These are phyloP conservation scores for Crotalus tigris DNA, from an alignment of 2,113 vertebrate species.

Conservation along the genomic window DNA sequence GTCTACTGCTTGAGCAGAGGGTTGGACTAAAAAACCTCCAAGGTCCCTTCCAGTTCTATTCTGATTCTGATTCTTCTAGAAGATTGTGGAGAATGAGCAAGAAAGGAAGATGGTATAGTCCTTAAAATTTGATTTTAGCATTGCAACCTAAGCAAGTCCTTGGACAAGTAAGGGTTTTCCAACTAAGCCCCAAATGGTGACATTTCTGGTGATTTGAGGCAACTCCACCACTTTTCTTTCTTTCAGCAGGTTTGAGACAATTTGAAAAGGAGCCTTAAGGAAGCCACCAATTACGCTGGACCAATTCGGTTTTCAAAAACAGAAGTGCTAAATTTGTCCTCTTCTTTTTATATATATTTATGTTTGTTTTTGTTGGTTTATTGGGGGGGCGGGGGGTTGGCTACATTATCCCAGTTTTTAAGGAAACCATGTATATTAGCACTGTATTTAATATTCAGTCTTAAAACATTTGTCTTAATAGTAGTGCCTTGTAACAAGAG, in stretches of 20 bases:
- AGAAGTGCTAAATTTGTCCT: conserved; percentile 78
- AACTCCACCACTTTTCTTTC: conserved; percentile 61
- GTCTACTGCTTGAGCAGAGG: no score
- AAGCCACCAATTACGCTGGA: conserved; percentile 68
- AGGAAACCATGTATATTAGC: conserved; percentile 81
- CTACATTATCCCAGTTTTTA: conserved; percentile 71
- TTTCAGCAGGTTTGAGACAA: conserved; percentile 80
- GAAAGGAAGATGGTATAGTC: not conserved
- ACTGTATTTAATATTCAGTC: conserved; percentile 84
- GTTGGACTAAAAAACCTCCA: no score
- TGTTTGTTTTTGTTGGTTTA: conserved; percentile 77
- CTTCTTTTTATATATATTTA: conserved; percentile 78
- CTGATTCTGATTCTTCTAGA: no score
- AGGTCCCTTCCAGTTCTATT: no score
- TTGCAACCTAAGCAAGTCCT: not conserved
- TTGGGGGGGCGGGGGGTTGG: conserved; percentile 40
- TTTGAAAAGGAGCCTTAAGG: conserved; percentile 75
- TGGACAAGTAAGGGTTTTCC: not conserved
- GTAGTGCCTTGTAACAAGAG: conserved; percentile 85
- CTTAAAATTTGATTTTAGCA: not conserved
- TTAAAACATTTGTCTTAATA: conserved; percentile 74
- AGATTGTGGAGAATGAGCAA: not conserved
- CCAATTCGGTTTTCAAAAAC: conserved; percentile 63
- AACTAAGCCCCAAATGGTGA: not conserved
- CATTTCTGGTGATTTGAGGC: conserved; percentile 16